These are phyloP conservation scores for Nomada flava DNA, from an alignment of 2,888 invertebrate genomes.

Conservation along the genomic window DNA sequence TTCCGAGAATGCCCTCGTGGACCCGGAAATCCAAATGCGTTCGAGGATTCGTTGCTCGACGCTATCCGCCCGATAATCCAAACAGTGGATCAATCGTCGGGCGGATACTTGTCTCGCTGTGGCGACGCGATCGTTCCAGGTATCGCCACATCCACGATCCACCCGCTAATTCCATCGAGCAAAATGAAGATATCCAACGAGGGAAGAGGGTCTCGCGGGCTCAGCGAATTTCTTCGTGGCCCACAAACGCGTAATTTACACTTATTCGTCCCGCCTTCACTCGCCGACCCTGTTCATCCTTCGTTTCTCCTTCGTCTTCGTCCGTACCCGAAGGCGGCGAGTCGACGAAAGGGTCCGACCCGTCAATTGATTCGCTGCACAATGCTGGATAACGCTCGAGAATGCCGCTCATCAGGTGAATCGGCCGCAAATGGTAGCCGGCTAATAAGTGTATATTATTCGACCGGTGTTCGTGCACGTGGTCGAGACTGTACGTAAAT, in stretches of 20 bases:
- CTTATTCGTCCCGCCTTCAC: neutral
- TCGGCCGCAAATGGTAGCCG: constrained; percentile 78
- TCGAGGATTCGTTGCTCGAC: no score
- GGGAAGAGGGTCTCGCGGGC: neutral
- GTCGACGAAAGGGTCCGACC: constrained; percentile 19
- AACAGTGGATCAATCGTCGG: no score
- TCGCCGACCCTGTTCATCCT: neutral
- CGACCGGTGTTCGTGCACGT: constrained; percentile 56
- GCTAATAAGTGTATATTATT: constrained; percentile 75
- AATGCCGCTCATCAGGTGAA: constrained; percentile 79
- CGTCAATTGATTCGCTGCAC: constrained; percentile 68
- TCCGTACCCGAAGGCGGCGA: constrained; percentile 6
- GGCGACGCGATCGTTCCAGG: no score
- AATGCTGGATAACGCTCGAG: constrained; percentile 63
- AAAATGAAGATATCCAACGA: neutral
- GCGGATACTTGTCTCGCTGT: no score
- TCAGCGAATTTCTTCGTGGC: neutral
- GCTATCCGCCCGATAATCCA: no score
- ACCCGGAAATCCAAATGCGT: no score
- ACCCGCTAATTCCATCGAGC: neutral
- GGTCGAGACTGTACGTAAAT: constrained; percentile 61
- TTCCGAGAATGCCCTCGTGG: no score
- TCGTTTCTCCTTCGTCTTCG: neutral
- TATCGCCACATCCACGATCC: no score
- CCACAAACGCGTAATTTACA: constrained; percentile 25